Evolutionary conservation across 2,113 vertebrate species (phyloP).

Genomic region (Chloroceryle aenea): DNA sequence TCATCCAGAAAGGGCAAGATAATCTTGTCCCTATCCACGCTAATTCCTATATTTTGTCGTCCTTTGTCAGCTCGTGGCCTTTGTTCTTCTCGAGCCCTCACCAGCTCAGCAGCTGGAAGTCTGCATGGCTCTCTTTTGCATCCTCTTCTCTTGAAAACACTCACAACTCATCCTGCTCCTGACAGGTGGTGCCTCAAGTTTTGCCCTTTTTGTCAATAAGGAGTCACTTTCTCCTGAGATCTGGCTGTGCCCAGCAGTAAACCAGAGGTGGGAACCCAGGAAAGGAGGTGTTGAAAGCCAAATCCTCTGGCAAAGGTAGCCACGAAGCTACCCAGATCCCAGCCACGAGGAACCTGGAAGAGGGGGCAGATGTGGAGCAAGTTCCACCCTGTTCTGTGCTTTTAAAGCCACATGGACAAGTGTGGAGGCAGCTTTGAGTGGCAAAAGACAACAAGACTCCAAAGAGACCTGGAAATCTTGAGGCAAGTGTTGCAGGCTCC

Average conservation of each 20-base stretch:
- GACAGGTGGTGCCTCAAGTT: background rate
- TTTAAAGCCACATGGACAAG: background rate
- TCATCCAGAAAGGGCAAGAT: background rate
- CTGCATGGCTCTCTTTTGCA: background rate
- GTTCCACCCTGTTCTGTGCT: rapidly evolving
- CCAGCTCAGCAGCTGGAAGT: background rate
- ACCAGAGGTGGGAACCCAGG: rapidly evolving
- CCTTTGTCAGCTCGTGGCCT: background rate
- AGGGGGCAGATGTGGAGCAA: rapidly evolving
- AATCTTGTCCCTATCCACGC: background rate
- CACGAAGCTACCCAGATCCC: background rate
- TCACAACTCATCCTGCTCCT: background rate
- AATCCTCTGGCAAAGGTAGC: rapidly evolving
- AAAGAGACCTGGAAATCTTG: background rate
- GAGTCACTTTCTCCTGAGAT: background rate
- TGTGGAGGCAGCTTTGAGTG: background rate
- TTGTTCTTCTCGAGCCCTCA: background rate
- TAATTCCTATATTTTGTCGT: background rate
- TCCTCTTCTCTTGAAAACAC: background rate
- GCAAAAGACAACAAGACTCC: background rate
- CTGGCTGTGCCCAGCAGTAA: background rate
- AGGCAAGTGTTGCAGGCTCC: background rate
- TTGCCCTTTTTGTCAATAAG: background rate
- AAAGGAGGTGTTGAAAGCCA: background rate
- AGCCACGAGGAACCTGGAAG: background rate